A percentile compares a stretch with the other conserved stretches of the same genome.
These are phyloP conservation scores for Ptiloglossa arizonensis DNA, from an alignment of 1,140 invertebrate species.

Conservation along the genomic window DNA sequence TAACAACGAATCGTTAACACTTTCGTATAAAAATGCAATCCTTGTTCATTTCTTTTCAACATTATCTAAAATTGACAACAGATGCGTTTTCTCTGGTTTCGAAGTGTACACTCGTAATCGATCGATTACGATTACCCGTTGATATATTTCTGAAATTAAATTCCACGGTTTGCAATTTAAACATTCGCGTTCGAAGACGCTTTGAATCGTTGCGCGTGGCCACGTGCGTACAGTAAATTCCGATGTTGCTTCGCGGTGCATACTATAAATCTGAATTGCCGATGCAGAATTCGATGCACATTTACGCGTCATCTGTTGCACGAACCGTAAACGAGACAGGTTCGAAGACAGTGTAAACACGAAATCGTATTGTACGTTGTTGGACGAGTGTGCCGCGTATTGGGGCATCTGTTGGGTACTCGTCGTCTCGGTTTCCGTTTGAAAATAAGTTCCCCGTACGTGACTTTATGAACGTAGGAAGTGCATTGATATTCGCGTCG, in stretches of 20 bases:
- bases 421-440: slow-evolving; percentile 10
- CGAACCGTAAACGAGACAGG: neutral
- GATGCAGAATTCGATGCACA: slow-evolving; percentile 13
- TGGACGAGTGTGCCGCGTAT: neutral
- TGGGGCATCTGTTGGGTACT: neutral
- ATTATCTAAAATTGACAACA: too few relatives aligned
- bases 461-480: neutral
- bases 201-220: neutral
- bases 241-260: neutral
- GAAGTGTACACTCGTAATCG: too few relatives aligned
- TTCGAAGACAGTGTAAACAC: neutral
- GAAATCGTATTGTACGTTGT: neutral
- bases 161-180: too few relatives aligned
- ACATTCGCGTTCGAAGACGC: neutral
- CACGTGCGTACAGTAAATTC: neutral
- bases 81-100: too few relatives aligned
- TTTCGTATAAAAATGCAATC: neutral
- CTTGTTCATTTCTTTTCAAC: too few relatives aligned
- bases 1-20: too few relatives aligned
- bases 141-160: too few relatives aligned
- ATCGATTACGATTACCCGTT: too few relatives aligned
- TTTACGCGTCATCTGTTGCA: neutral
- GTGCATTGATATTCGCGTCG: slow-evolving; percentile 4
- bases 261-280: slow-evolving; percentile 30
- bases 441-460: neutral